phyloP scores from a whole-genome alignment of 1,140 invertebrate species.

The Eupristina koningsbergeri region DNA sequence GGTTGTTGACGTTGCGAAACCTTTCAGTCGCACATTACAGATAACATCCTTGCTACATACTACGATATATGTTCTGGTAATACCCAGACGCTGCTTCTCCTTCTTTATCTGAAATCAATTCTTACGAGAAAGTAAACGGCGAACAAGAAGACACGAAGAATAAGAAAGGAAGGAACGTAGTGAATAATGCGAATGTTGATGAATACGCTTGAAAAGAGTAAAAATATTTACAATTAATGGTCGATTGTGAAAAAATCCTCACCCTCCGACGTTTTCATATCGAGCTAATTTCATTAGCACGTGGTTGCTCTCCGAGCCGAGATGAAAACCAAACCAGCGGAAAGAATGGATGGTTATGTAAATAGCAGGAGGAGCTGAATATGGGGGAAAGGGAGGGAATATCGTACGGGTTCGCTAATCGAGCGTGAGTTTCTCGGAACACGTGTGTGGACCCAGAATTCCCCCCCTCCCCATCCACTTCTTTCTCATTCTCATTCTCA shows the following conservation, averaged over 20 bases:
- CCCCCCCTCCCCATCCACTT: too few species aligned
- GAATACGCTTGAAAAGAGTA: too few species aligned
- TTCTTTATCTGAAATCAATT: background rate
- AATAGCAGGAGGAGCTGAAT: background rate
- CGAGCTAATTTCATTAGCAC: slow-evolving; percentile 48
- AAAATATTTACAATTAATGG: too few species aligned
- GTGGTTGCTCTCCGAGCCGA: background rate
- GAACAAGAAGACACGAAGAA: background rate
- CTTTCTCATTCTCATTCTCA: background rate
- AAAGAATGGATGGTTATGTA: background rate
- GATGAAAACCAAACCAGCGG: background rate
- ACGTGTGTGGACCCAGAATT: background rate
- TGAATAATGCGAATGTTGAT: too few species aligned
- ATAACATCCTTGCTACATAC: background rate
- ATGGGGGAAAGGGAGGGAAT: slow-evolving; percentile 1
- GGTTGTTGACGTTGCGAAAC: slow-evolving; percentile 19
- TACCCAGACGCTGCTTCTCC: too few species aligned
- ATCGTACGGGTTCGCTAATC: slow-evolving; percentile 35
- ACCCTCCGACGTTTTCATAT: too few species aligned
- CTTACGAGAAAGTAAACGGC: background rate
- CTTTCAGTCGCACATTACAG: slow-evolving; percentile 17
- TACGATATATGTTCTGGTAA: background rate
- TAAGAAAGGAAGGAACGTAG: background rate
- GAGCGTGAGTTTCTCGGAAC: slow-evolving; percentile 28
- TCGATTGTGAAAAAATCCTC: too few species aligned